Percentiles rank a stretch among this genome's conserved stretches.
These are phyloP conservation scores for Sarcophaga caerulescens DNA, from an alignment of 2,888 invertebrate genomes.

Conservation along the genomic window DNA sequence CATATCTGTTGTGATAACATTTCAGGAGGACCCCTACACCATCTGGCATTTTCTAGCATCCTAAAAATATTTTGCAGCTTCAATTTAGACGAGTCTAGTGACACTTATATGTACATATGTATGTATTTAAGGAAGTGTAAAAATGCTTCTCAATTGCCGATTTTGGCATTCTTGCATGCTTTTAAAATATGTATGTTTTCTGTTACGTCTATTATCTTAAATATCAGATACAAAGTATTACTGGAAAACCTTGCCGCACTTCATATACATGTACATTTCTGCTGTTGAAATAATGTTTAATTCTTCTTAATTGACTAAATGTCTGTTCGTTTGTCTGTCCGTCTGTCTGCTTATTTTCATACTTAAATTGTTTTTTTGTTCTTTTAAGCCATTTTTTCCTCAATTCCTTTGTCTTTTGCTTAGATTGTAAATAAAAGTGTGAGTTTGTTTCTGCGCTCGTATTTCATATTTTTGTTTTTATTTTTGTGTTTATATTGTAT, in stretches of 20 bases:
- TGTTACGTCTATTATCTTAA: too few species aligned
- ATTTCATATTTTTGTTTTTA: slow-evolving; percentile 21
- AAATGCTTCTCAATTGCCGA: too few species aligned
- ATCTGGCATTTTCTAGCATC: too few species aligned
- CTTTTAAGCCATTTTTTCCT: slow-evolving; percentile 26
- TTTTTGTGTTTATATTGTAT: background rate
- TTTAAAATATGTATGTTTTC: too few species aligned
- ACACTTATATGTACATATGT: too few species aligned
- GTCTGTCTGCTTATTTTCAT: slow-evolving; percentile 55
- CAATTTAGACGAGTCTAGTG: too few species aligned
- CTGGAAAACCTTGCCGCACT: slow-evolving; percentile 49
- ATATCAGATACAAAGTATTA: slow-evolving; percentile 49
- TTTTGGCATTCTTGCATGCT: too few species aligned
- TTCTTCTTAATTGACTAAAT: slow-evolving; percentile 63
- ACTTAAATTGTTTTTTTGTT: slow-evolving; percentile 21
- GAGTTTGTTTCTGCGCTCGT: slow-evolving; percentile 3
- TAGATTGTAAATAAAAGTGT: slow-evolving; percentile 9
- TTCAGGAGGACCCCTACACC: too few species aligned
- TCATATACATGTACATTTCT: slow-evolving; percentile 29
- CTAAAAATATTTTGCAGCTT: too few species aligned
- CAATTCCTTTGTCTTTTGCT: slow-evolving; percentile 59
- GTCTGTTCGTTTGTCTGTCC: slow-evolving; percentile 59
- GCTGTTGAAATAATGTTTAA: slow-evolving; percentile 57
- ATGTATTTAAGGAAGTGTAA: too few species aligned
- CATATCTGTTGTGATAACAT: too few species aligned